Conservation (phyloP, 2,113 vertebrate species). For the Triplophysa siluroides region DNA sequence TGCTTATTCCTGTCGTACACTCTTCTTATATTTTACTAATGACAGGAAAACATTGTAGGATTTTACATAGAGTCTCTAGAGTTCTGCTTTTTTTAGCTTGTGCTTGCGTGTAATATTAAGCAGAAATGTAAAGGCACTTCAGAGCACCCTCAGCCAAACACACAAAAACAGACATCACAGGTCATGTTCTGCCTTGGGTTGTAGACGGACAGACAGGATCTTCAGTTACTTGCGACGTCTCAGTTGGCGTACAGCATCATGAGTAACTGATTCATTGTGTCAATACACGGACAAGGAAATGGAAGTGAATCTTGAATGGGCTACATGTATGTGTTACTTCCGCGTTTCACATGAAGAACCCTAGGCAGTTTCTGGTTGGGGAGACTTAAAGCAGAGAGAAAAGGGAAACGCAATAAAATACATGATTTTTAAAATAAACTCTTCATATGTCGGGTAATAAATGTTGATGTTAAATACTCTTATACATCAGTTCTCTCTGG, state of each 20-base stretch:
- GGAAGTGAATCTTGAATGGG: background rate
- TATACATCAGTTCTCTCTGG: too few species aligned
- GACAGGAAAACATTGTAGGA: background rate
- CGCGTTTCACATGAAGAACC: background rate
- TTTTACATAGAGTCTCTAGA: background rate
- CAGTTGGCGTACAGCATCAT: conserved; percentile 45
- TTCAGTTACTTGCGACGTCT: conserved; percentile 46
- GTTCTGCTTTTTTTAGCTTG: background rate
- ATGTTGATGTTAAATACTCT: too few species aligned
- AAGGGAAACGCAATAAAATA: too few species aligned
- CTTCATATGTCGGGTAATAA: too few species aligned
- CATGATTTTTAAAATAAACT: too few species aligned
- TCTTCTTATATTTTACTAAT: background rate
- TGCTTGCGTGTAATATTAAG: background rate
- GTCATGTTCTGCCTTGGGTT: conserved; percentile 5
- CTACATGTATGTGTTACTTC: background rate
- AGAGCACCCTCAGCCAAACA: background rate
- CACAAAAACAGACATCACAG: background rate
- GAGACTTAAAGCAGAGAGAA: too few species aligned
- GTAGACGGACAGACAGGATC: conserved; percentile 23
- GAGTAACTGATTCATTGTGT: conserved; percentile 60
- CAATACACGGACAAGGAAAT: conserved; percentile 39
- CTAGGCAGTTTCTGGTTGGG: too few species aligned
- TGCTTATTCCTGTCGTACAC: background rate
- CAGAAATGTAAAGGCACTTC: background rate